Evolutionary conservation across 2,113 vertebrate genomes (phyloP), one percentile per base, ranked within the genome.

Genomic region (Ia io): DNA sequence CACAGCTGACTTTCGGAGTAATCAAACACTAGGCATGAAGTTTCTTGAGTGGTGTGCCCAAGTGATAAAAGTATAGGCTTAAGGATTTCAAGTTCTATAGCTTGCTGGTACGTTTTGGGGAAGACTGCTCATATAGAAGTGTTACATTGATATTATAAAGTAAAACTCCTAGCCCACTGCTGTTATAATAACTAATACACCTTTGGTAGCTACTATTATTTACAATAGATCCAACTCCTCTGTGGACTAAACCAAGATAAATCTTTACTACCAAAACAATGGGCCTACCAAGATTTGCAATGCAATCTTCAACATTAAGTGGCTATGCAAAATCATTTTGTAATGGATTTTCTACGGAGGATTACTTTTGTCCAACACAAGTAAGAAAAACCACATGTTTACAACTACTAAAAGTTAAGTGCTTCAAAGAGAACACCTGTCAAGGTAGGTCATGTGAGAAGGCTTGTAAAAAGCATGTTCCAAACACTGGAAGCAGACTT

Each of bases 281-380:
- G 59, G 65, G 49, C 56, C 80, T 93, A 87, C 74, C 79, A 93
- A 87, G 90, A 93, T 78, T 63, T 88, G 86, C 82, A 71, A 40
- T 37, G 77, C 12, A 77, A 86, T 53, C 70, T 71, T 71, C 56
- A 84, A 51, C 73, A 91, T 42, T 86, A 63, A 95, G 59, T 49
- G 32, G 56, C 70, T 80, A 84, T 47, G 73, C 49, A 89, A 93
- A 95, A 95, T 84, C 74, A 93, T 91, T 86, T 59, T 84, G 71
- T 71, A 91, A 93, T 84, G 87, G 90, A 78, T 96, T 96, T 96
- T 92, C 71, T 83, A 91, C 3, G n/a, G 42, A 91, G 87, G 92
- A 94, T 91, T 95, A 80, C 20, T 89, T 95, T 77, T 87, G 79
- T 76, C 47, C 47, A 89, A 51, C 79, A 73, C 69, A 91, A 93